Percentiles rank a stretch among this genome's conserved stretches.
Conservation (phyloP, 2,888 invertebrate genomes). For the Venustoraphidia nigricollis region DNA sequence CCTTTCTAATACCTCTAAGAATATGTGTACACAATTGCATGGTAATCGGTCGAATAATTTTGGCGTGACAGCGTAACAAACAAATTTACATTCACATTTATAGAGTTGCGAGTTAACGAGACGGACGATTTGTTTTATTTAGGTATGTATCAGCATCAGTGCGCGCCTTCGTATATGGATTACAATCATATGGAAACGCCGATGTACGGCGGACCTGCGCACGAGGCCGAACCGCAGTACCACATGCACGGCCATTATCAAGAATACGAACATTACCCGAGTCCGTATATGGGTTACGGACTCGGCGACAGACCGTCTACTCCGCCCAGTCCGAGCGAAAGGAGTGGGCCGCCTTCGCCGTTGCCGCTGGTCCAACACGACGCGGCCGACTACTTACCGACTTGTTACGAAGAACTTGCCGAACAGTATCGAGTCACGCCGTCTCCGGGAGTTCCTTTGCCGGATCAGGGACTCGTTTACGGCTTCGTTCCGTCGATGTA, state of each 20-base stretch:
- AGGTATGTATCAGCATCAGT: constrained; percentile 21
- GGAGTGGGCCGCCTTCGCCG: constrained; percentile 37
- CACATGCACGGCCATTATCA: constrained; percentile 35
- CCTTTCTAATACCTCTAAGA: no score
- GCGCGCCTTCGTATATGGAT: constrained; percentile 29
- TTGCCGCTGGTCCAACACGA: constrained; percentile 26
- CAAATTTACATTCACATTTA: no score
- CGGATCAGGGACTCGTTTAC: constrained; percentile 43
- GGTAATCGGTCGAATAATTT: no score
- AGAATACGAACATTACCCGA: constrained; percentile 40
- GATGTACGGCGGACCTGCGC: constrained; percentile 23
- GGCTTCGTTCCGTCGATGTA: constrained; percentile 50
- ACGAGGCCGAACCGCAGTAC: constrained; percentile 21
- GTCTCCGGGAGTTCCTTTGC: constrained; percentile 40
- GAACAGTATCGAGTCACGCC: constrained; percentile 47
- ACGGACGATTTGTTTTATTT: constrained; percentile 3
- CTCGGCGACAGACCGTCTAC: constrained; percentile 30
- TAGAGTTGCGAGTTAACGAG: no score
- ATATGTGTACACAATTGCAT: no score
- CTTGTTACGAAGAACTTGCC: constrained; percentile 51
- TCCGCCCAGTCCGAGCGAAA: constrained; percentile 39
- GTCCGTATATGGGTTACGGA: constrained; percentile 29
- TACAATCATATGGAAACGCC: constrained; percentile 24
- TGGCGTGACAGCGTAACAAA: no score
- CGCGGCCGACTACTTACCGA: constrained; percentile 37